Evolutionary conservation across 2,888 invertebrate species (phyloP).

Genomic region (Acanthopleura granulata): DNA sequence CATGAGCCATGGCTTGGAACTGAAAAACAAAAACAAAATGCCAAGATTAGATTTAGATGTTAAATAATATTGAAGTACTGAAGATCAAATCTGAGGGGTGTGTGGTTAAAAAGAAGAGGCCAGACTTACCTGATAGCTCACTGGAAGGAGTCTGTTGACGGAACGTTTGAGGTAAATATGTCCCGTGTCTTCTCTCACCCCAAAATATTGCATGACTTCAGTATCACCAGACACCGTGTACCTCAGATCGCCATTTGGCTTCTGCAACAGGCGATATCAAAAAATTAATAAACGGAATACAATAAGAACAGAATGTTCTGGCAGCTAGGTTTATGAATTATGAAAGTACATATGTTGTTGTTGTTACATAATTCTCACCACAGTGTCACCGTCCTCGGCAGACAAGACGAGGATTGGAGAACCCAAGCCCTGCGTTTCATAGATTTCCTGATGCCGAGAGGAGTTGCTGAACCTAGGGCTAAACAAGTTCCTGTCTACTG

Average conservation of each 20-base stretch:
- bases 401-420: slow-evolving; percentile 42
- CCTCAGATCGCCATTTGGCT: slow-evolving; percentile 58
- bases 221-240: slow-evolving; percentile 51
- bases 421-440: slow-evolving; percentile 50
- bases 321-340: too few species aligned
- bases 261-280: slow-evolving; percentile 38
- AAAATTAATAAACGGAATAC: background rate
- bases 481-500: slow-evolving; percentile 50
- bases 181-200: slow-evolving; percentile 50
- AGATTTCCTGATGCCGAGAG: slow-evolving; percentile 35
- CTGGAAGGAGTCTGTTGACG: slow-evolving; percentile 37
- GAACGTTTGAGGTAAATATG: slow-evolving; percentile 47
- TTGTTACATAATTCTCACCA: slow-evolving; percentile 32
- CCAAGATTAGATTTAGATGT: too few species aligned
- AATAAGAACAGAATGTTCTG: background rate
- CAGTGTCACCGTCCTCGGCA: slow-evolving; percentile 50
- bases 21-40: background rate
- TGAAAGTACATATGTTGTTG: too few species aligned
- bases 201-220: slow-evolving; percentile 53
- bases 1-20: slow-evolving; percentile 5
- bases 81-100: too few species aligned
- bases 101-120: background rate
- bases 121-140: slow-evolving; percentile 44
- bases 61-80: too few species aligned
- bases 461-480: slow-evolving; percentile 41